Conservation (phyloP, 2,113 vertebrate genomes). For the Jaculus jaculus region DNA sequence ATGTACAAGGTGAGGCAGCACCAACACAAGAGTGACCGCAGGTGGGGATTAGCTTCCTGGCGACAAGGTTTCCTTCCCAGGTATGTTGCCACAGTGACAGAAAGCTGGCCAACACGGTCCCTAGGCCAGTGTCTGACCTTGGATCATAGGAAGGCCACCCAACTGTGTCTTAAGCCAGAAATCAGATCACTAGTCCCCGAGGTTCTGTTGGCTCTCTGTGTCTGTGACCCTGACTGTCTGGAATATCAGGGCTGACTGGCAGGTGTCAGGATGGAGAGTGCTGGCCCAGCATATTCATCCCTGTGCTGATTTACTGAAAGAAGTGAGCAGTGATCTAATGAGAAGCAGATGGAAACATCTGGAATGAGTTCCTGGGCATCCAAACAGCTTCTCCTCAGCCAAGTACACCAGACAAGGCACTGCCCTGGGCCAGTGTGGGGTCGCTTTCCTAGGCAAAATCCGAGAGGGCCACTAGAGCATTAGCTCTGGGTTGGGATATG, state of each 20-base stretch:
- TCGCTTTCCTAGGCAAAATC: background rate
- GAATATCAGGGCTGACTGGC: background rate
- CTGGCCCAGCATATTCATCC: accelerated
- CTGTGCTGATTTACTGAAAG: background rate
- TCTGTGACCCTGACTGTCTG: background rate
- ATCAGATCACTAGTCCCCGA: accelerated
- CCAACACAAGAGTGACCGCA: accelerated
- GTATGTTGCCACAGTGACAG: no score
- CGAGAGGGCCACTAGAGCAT: background rate
- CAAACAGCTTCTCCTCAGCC: background rate
- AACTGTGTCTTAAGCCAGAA: background rate
- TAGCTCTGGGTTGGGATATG: background rate
- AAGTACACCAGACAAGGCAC: background rate
- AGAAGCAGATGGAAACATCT: accelerated
- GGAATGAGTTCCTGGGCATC: background rate
- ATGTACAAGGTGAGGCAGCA: accelerated
- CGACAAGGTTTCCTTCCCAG: background rate
- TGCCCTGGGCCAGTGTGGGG: no score
- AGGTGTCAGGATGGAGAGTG: background rate
- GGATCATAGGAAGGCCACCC: background rate
- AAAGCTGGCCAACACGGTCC: background rate
- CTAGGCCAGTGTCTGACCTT: no score
- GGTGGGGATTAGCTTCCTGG: accelerated
- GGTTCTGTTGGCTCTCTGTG: background rate
- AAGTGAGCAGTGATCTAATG: background rate